A percentile compares a stretch with the other conserved stretches of the same genome.
phyloP scores from a whole-genome alignment of 2,888 invertebrate genomes.

The Lasioglossum figueresi region DNA sequence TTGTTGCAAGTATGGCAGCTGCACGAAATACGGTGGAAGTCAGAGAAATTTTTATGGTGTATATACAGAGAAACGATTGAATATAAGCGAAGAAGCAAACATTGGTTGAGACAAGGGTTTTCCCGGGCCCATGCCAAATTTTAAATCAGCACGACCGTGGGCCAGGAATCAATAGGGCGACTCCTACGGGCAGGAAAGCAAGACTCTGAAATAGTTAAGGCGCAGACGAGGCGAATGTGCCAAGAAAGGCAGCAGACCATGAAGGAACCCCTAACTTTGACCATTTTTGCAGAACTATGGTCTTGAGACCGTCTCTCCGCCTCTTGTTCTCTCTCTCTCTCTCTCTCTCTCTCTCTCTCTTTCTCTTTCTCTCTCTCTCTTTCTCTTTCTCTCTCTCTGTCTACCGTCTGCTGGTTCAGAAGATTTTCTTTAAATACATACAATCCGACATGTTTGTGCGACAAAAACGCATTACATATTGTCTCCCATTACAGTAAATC shows the following conservation, averaged over 20 bases:
- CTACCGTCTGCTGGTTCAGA: background rate
- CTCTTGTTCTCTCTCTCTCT: background rate
- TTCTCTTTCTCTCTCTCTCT: background rate
- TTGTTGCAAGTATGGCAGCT: background rate
- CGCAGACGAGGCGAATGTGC: slow-evolving; percentile 41
- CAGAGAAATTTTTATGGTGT: background rate
- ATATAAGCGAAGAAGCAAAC: slow-evolving; percentile 1
- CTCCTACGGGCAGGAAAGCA: slow-evolving; percentile 23
- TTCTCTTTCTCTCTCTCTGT: background rate
- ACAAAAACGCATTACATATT: slow-evolving; percentile 13
- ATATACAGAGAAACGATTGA: background rate
- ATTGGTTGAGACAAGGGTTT: slow-evolving; percentile 8
- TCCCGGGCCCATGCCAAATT: slow-evolving; percentile 41
- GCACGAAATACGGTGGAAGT: background rate
- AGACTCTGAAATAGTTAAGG: slow-evolving; percentile 48
- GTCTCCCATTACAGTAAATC: slow-evolving; percentile 18
- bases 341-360: background rate
- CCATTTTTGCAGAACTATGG: slow-evolving; percentile 39
- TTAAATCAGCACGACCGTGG: slow-evolving; percentile 33
- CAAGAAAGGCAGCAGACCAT: slow-evolving; percentile 52
- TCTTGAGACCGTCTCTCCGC: background rate
- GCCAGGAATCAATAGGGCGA: slow-evolving; percentile 38
- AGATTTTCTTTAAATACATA: slow-evolving; percentile 3
- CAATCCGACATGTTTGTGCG: background rate
- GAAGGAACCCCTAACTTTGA: slow-evolving; percentile 45